Base-by-base conservation (phyloP, 2,797 vertebrate species). In the Vipera ursinii region DNA sequence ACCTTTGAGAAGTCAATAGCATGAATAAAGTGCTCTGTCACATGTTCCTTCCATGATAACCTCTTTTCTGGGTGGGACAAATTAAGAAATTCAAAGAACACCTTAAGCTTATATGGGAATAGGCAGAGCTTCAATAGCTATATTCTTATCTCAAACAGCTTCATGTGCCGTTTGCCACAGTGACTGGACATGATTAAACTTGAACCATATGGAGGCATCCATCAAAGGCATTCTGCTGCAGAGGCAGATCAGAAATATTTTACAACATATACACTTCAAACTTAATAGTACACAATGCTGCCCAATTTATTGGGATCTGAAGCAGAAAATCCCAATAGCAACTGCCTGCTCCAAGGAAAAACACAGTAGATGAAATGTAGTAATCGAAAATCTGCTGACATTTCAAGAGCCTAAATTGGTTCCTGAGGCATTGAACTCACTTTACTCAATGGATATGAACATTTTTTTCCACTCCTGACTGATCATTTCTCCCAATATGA, bases 111-210 rank as follows among this genome's bases (percentile, higher is more conserved):
- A 87, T 87, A 13, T 32, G 55, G n/a, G n/a, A 87, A 17, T 17
- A 82, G 9, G 17, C 20, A 20, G 1, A 4, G 0, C n/a, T 57
- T 57, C 86, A 87, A 38, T 20, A 57, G 9, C n/a, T 61, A 89
- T 26, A 5, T 17, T 87, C 86, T 56, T 93, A 88, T 87, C 57
- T 92, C 63, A 22, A 95, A 73, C 60, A 56, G 87, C 17, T 65
- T 56, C 32, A 32, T 12, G 14, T 53, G 32, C 48, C 38, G 56
- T 86, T 53, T 65, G 48, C 6, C 48, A 86, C 9, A 48, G 48
- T 51, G 38, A 82, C 8, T 82, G 20, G 9, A 48, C 8, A 82
- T 6, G 20, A 82, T 82, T 44, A 10, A 48, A 48, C 9, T 48
- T 82, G 38, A 82, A 44, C 38, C 20, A 61, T 2, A 86, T 86